A percentile compares a stretch with the other conserved stretches of the same genome.
phyloP scores from a whole-genome alignment of 1,140 invertebrate genomes.

The Drosophila triauraria region DNA sequence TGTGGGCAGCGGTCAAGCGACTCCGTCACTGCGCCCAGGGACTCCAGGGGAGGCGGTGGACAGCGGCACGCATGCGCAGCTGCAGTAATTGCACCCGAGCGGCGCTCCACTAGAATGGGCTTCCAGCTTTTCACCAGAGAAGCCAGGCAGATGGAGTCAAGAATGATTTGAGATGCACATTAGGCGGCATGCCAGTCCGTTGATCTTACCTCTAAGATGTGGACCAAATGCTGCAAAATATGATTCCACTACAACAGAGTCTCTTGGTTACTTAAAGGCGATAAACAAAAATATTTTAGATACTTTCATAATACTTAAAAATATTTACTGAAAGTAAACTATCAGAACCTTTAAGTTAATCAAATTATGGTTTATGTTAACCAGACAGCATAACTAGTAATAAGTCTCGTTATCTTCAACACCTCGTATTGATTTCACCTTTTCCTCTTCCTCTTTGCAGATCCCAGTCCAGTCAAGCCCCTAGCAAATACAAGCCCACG shows the following conservation, averaged over 20 bases:
- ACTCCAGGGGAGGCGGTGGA: constrained; percentile 55
- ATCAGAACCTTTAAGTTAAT: background rate
- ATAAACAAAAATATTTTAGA: no score
- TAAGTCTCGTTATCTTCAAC: background rate
- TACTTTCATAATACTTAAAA: no score
- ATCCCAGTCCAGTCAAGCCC: constrained; percentile 15
- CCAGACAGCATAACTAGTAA: no score
- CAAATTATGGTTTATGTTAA: no score
- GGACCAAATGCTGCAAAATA: no score
- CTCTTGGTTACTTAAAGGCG: no score
- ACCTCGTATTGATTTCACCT: constrained; percentile 8
- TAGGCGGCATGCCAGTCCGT: background rate
- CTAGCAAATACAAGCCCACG: constrained; percentile 64
- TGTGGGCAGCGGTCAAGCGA: constrained; percentile 43
- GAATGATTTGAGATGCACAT: constrained; percentile 5
- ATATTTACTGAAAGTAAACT: background rate
- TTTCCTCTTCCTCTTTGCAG: constrained; percentile 31
- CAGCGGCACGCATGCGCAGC: constrained; percentile 65
- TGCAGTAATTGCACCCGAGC: constrained; percentile 43
- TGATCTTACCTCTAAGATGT: background rate
- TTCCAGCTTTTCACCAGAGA: constrained; percentile 3
- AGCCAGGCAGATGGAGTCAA: background rate
- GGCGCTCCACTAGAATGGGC: constrained; percentile 6
- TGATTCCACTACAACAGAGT: no score
- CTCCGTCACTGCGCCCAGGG: constrained; percentile 15